Base-by-base conservation (phyloP, 2,888 invertebrate genomes). In the Digitonthophagus gazella region DNA sequence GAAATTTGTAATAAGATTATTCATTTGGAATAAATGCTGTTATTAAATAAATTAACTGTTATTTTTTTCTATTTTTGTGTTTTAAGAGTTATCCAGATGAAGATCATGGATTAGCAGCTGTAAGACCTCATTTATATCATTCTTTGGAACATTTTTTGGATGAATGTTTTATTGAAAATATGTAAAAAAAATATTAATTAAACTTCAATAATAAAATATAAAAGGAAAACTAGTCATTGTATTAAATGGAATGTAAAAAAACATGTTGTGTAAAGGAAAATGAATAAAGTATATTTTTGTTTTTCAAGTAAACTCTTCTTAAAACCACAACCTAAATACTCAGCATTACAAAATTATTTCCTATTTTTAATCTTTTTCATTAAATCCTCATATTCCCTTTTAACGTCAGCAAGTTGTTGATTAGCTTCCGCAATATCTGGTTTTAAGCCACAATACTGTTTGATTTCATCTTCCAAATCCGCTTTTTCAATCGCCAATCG, bases 21-120 rank as follows among this genome's bases (percentile, higher is more conserved):
- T 55, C 15, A 66, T 66, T 18, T 55, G 8, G 15, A 16, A 6
- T 22, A n/a, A 65, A 54, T 3, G 2, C 64, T 63, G 14, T 58
- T 44, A 44, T 58, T 67, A 6, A 22, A 61, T 22, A 22, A 20
- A 54, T 14, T 6, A 63, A 63, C 15, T 63, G 16, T 63, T 63
- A 14, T 14, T 18, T 2, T 57, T 15, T 66, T 65, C 74, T 75
- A 73, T 78, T 74, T n/a, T n/a, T n/a, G n/a, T n/a, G n/a, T n/a
- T 85, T 84, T 69, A 87, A 97, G 96, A 93, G 93, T 72, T 98
- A 98, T 82, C 92, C 97, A 0, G 97, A 97, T 80, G 96, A 97
- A 84, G 93, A 95, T 78, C 97, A 97, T 79, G 90, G 91, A n/a
- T 84, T 97, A 71, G 84, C 86, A 4, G 91, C 91, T 44, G 93